Conservation (phyloP, 2,888 invertebrate genomes). For the Euzophera pinguis region DNA sequence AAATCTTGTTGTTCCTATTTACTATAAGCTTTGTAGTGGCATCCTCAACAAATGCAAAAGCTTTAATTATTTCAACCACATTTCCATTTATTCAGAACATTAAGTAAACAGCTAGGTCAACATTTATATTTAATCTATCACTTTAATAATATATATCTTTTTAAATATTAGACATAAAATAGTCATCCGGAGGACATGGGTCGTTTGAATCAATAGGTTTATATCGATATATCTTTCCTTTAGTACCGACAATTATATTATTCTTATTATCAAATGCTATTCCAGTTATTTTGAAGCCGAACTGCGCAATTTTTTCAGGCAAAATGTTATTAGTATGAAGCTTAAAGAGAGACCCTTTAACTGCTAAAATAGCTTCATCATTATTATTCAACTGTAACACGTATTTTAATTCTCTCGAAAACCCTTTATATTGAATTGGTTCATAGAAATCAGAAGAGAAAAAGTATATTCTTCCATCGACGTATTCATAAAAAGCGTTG, state of each 20-base stretch:
- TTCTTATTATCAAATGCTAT: conserved; percentile 61
- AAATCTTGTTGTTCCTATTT: no score
- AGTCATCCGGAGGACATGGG: conserved; percentile 66
- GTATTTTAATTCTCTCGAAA: conserved; percentile 64
- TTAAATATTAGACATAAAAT: conserved; percentile 66
- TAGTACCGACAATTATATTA: conserved; percentile 65
- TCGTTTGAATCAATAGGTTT: conserved; percentile 59
- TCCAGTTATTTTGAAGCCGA: conserved; percentile 67
- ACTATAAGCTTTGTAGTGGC: no score
- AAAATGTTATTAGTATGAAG: conserved; percentile 54
- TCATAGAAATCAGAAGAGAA: conserved; percentile 59
- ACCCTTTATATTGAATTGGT: conserved; percentile 68
- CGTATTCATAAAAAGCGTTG: conserved; percentile 63
- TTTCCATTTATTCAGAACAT: neutral
- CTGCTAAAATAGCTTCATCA: conserved; percentile 64
- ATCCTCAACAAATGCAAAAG: no score
- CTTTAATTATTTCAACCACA: neutral
- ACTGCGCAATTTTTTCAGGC: conserved; percentile 59
- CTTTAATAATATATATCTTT: neutral
- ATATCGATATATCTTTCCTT: conserved; percentile 69
- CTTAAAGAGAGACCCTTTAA: conserved; percentile 60
- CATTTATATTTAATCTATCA: neutral
- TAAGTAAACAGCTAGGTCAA: neutral
- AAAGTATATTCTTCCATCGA: conserved; percentile 67
- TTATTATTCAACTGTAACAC: conserved; percentile 57